These are phyloP conservation scores for Tetheella fluctuosa DNA, from an alignment of 2,888 invertebrate species.

Conservation along the genomic window DNA sequence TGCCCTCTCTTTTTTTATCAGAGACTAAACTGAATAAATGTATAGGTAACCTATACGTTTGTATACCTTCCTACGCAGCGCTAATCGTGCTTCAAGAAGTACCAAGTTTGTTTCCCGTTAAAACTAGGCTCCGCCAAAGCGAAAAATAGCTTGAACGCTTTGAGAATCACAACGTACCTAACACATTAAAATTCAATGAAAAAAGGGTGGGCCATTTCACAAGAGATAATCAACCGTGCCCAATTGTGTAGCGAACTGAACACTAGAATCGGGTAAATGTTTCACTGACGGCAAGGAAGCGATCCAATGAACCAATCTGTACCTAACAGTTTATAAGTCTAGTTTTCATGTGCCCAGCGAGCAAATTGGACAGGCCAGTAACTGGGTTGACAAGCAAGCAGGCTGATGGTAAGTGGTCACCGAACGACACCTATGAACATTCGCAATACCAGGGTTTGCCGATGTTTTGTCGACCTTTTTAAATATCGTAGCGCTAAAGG, in stretches of 20 bases:
- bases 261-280: background rate
- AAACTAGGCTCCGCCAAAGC: background rate
- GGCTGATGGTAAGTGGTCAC: too few relatives aligned
- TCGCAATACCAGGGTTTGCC: too few relatives aligned
- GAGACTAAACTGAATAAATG: too few relatives aligned
- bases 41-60: background rate
- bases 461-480: too few relatives aligned
- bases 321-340: background rate
- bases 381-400: too few relatives aligned
- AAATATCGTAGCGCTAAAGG: too few relatives aligned
- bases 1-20: too few relatives aligned
- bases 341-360: too few relatives aligned
- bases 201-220: constrained; percentile 12
- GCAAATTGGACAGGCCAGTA: too few relatives aligned
- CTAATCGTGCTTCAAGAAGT: too few relatives aligned
- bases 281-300: background rate
- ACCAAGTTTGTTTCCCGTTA: background rate
- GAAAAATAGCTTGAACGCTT: background rate
- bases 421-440: too few relatives aligned
- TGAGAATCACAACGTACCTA: background rate
- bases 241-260: constrained; percentile 1
- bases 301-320: background rate
- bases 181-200: constrained; percentile 8
- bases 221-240: constrained; percentile 5
- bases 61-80: too few relatives aligned